Evolutionary conservation across 2,113 vertebrate species (phyloP), one percentile per base, ranked within the genome.

Genomic region (Vulpes lagopus): DNA sequence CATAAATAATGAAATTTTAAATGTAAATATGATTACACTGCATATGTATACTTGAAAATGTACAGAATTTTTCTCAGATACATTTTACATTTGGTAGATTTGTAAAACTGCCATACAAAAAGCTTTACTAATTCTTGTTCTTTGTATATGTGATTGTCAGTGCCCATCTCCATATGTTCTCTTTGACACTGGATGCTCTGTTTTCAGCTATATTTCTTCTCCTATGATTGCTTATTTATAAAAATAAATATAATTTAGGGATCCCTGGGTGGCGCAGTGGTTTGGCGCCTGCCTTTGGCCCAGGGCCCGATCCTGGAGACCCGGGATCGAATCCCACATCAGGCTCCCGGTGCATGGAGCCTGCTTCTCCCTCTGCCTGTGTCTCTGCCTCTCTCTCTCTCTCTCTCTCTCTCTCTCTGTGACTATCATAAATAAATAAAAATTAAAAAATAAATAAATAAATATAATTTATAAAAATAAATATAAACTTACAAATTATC

Each of bases 61-160:
- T n/a, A 23, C 2, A 51, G 49, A 69, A 27, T 62, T 86, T 76
- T 94, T 86, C 59, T 87, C 76, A 95, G 60, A 51, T 30, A 82
- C 35, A 76, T 59, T 94, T 89, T 76, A 27, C 20, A 85, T 83
- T 87, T 62, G n/a, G 90, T 67, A 92, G n/a, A 59, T 86, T 96
- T 62, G 23, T 79, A 73, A 93, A 59, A 80, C 20, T 62, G 11
- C 20, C 76, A 38, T 51, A 51, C 30, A 71, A 83, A 92, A 84
- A 30, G 19, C 43, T 89, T 85, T 32, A 64, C 32, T 85, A n/a
- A 65, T 65, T 87, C 83, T 67, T 89, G 23, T 32, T 91, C 79
- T 64, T 16, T 20, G 35, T 23, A 53, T 12, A 11, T 78, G 35
- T 14, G 49, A 79, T 2, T 64, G 4, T 43, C 32, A 74, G 2